These are phyloP conservation scores for Lamprotornis superbus DNA, from an alignment of 2,113 vertebrate species.

Conservation along the genomic window DNA sequence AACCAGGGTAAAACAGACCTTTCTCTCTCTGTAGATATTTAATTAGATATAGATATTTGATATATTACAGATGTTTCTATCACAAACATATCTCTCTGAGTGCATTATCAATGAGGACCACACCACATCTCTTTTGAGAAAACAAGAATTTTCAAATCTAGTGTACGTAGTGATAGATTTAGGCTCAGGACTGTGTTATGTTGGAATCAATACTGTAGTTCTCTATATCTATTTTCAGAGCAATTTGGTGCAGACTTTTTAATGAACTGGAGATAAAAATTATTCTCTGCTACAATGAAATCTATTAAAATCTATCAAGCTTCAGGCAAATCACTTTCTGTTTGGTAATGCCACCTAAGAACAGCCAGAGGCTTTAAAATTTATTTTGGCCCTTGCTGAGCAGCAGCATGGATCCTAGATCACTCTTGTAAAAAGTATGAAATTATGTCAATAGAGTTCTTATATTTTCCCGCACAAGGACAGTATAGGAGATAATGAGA, in stretches of 20 bases:
- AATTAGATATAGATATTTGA: neutral
- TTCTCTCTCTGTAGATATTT: neutral
- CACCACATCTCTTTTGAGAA: neutral
- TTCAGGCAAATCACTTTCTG: slow-evolving; percentile 32
- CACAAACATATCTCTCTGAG: neutral
- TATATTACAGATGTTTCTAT: neutral
- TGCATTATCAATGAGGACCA: neutral
- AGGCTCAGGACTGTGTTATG: neutral
- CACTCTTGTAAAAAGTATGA: slow-evolving; percentile 36
- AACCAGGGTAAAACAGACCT: neutral
- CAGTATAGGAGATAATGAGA: neutral
- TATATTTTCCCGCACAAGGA: slow-evolving; percentile 18
- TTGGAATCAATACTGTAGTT: neutral
- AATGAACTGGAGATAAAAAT: neutral
- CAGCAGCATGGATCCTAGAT: neutral
- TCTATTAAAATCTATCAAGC: slow-evolving; percentile 15
- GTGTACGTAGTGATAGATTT: neutral
- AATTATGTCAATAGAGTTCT: neutral
- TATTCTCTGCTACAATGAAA: neutral
- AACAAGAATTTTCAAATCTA: neutral
- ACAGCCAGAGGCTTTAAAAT: slow-evolving; percentile 22
- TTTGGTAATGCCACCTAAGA: neutral
- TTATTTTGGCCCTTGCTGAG: slow-evolving; percentile 15
- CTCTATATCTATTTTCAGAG: neutral
- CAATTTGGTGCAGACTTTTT: neutral